phyloP scores from a whole-genome alignment of 1,140 invertebrate genomes.

The Drosophila malerkotliana region DNA sequence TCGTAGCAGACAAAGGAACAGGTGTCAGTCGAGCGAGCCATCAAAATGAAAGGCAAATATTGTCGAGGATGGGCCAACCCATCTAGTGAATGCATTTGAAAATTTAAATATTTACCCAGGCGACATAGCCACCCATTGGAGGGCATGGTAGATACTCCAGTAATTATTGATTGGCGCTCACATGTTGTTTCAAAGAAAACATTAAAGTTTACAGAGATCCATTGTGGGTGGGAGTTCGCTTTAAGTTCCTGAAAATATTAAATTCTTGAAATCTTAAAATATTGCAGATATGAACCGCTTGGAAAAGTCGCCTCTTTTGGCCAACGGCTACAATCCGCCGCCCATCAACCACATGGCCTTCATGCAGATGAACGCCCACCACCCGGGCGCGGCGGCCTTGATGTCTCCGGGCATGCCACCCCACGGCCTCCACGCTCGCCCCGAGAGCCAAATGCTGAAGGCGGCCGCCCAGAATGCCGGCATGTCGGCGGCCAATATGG shows the following conservation, averaged over 20 bases:
- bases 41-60: conserved; percentile 52
- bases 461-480: conserved; percentile 87
- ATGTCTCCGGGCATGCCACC: conserved; percentile 94
- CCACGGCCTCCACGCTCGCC: conserved; percentile 88
- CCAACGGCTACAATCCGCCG: conserved; percentile 97
- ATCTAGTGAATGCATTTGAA: conserved; percentile 23
- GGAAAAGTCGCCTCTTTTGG: conserved; percentile 95
- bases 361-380: conserved; percentile 91
- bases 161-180: conserved; percentile 10
- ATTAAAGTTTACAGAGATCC: background rate
- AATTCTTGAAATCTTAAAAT: background rate
- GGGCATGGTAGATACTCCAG: background rate
- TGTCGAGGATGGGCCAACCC: conserved; percentile 9
- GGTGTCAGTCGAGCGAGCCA: conserved; percentile 51
- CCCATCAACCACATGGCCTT: conserved; percentile 96
- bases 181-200: background rate
- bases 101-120: conserved; percentile 38
- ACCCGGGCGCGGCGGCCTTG: conserved; percentile 89
- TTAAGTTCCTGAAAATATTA: too few relatives aligned
- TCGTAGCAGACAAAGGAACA: conserved; percentile 35
- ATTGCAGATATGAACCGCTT: conserved; percentile 90
- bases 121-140: background rate
- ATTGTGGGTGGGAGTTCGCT: too few relatives aligned
- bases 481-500: conserved; percentile 90
- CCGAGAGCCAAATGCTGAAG: conserved; percentile 90